Evolutionary conservation across 2,888 invertebrate genomes (phyloP).

Genomic region (Anthophora plumipes): DNA sequence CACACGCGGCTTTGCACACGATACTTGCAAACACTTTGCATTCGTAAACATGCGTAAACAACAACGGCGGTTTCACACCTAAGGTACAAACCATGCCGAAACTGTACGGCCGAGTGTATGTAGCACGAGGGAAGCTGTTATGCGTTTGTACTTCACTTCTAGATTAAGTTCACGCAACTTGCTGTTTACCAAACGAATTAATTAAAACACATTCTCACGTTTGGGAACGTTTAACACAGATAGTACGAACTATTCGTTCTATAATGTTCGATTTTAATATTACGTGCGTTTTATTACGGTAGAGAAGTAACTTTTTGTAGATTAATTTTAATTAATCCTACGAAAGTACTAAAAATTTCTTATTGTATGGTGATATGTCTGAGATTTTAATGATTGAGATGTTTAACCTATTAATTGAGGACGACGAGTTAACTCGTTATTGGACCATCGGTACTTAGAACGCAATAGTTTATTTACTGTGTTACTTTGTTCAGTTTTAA

Average conservation of each 20-base stretch:
- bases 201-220: neutral
- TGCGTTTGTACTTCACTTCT: constrained; percentile 22
- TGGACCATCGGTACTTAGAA: too few relatives aligned
- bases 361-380: too few relatives aligned
- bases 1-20: constrained; percentile 77
- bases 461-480: too few relatives aligned
- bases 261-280: too few relatives aligned
- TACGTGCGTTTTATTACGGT: too few relatives aligned
- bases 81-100: constrained; percentile 73
- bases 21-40: constrained; percentile 84
- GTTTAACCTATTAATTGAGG: too few relatives aligned
- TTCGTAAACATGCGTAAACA: constrained; percentile 84
- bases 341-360: too few relatives aligned
- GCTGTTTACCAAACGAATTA: neutral
- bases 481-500: too few relatives aligned
- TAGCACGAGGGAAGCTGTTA: constrained; percentile 1
- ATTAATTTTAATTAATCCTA: too few relatives aligned
- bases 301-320: too few relatives aligned
- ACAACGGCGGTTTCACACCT: constrained; percentile 81
- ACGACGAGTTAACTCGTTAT: too few relatives aligned
- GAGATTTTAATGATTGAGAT: too few relatives aligned
- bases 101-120: constrained; percentile 29
- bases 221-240: neutral
- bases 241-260: neutral
- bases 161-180: neutral